Evolutionary conservation across 2,113 vertebrate genomes (phyloP), one percentile per base, ranked within the genome.

Genomic region (Halcyon senegalensis): DNA sequence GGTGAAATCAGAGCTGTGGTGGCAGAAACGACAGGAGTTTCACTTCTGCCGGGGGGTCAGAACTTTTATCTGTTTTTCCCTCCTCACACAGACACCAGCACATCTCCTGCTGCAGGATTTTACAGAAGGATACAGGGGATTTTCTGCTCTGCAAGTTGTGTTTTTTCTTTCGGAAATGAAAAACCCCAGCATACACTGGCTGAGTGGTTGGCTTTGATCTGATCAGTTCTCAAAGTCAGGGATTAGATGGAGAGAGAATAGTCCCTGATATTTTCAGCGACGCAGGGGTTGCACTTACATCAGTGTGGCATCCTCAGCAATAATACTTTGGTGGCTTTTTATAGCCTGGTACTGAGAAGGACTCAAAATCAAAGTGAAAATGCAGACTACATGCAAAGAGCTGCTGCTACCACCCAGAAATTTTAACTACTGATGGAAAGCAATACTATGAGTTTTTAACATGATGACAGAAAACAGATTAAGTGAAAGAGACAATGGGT

Each of bases 61-160:
- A 89, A 73, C 50, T 73, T 96, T 28, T 41, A 69, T 60, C 67
- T 94, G 28, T 41, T 88, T 85, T 80, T 3, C 6, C 23, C 28
- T 87, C 41, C 63, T 90, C 77, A 91, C 58, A 55, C 27, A 87
- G 31, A 21, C 37, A 23, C 39, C 82, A 90, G 63, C 0, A 0
- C 18, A 13, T 58, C 84, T 94, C 63, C 62, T 83, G 93, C 77
- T 70, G 78, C 12, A 41, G 55, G 59, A 62, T 87, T 95, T 93
- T 69, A 69, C 41, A 74, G 64, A 74, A 81, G 44, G 89, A 89
- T 92, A 60, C 17, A 51, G 44, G 19, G 55, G 82, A 91, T 94
- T 89, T 93, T 96, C 77, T 90, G 74, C 59, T 91, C 78, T 94
- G 66, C 67, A 83, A 83, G 37, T 87, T 73, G 67, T 51, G 27